A percentile compares a stretch with the other conserved stretches of the same genome.
These are phyloP conservation scores for Tridacna gigas DNA, from an alignment of 2,888 invertebrate species.

Conservation along the genomic window DNA sequence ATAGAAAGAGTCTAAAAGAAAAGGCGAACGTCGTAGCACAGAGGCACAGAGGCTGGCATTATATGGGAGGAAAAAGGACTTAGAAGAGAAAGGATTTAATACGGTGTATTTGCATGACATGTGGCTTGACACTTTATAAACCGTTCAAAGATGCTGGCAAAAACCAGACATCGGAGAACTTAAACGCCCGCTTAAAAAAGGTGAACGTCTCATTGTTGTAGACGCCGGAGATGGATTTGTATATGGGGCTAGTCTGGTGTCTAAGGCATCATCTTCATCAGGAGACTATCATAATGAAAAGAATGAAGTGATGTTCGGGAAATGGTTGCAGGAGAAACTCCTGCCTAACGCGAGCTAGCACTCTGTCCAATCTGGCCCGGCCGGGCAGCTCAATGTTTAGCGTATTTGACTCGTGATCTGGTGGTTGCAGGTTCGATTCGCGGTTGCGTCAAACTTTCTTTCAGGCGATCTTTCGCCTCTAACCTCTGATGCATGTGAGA, in stretches of 20 bases:
- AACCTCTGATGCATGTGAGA: too few relatives aligned
- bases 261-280: constrained; percentile 7
- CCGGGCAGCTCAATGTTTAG: too few relatives aligned
- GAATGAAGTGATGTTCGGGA: constrained; percentile 8
- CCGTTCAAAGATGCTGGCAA: constrained; percentile 39
- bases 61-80: constrained; percentile 31
- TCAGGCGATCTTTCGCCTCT: too few relatives aligned
- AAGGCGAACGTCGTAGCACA: too few relatives aligned
- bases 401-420: too few relatives aligned
- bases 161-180: not conserved
- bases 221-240: constrained; percentile 37
- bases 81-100: constrained; percentile 12
- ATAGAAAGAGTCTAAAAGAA: too few relatives aligned
- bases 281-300: constrained; percentile 32
- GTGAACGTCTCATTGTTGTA: constrained; percentile 38
- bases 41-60: too few relatives aligned
- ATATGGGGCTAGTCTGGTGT: not conserved
- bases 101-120: constrained; percentile 44
- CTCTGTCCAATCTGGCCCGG: too few relatives aligned
- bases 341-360: too few relatives aligned
- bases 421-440: too few relatives aligned
- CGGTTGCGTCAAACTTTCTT: too few relatives aligned
- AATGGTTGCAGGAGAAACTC: constrained; percentile 13
- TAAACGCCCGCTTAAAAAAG: constrained; percentile 7
- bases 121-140: constrained; percentile 38